A percentile compares a stretch with the other conserved stretches of the same genome.
Conservation (phyloP, 2,888 invertebrate species). For the Pegoplata infirma region DNA sequence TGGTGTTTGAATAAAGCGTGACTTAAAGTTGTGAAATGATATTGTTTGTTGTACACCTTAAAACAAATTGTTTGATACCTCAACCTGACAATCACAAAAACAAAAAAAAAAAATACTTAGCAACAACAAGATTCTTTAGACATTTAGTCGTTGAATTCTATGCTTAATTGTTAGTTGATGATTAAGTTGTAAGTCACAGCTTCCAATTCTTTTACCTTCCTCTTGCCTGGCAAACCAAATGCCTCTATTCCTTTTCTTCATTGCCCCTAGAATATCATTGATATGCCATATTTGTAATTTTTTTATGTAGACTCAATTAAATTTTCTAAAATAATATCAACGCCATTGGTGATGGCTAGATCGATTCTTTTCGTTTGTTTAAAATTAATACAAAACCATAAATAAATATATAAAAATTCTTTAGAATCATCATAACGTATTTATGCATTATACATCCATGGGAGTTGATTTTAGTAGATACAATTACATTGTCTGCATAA, state of each 20-base stretch:
- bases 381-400: constrained; percentile 32
- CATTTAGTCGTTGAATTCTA: constrained; percentile 30
- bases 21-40: constrained; percentile 74
- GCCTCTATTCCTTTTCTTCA: not conserved
- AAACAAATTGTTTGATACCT: constrained; percentile 76
- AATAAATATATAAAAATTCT: constrained; percentile 48
- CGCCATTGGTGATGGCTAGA: not conserved
- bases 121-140: constrained; percentile 10
- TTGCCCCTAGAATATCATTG: constrained; percentile 4
- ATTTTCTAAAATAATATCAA: constrained; percentile 34
- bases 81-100: constrained; percentile 35
- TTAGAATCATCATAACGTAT: constrained; percentile 34
- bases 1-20: constrained; percentile 67
- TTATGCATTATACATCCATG: not conserved
- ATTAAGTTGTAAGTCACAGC: constrained; percentile 59
- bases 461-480: too few relatives aligned
- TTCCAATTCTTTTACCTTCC: constrained; percentile 2
- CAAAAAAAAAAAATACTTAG: too few relatives aligned
- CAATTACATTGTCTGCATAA: too few relatives aligned
- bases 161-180: constrained; percentile 57
- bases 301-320: constrained; percentile 53
- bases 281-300: constrained; percentile 53
- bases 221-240: too few relatives aligned
- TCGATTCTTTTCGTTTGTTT: too few relatives aligned
- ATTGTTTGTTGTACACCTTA: constrained; percentile 72